These are phyloP conservation scores for Xyrichtys novacula DNA, from an alignment of 2,797 vertebrate genomes.

Conservation along the genomic window DNA sequence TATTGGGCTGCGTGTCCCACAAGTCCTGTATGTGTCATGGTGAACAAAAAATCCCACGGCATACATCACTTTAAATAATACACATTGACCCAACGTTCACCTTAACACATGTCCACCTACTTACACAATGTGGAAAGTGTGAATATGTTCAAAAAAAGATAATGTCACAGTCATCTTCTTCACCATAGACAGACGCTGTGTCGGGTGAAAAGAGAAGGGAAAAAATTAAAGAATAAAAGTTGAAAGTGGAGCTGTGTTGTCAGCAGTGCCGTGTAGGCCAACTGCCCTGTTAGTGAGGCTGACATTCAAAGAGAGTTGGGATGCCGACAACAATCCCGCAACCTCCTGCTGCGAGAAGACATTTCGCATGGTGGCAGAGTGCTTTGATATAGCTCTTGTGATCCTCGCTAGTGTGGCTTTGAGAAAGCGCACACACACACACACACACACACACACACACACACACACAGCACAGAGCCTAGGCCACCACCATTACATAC, in stretches of 20 bases:
- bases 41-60: slow-evolving; percentile 40
- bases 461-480: slow-evolving; percentile 57
- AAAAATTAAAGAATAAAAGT: slow-evolving; percentile 73
- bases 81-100: slow-evolving; percentile 57
- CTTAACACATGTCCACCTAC: slow-evolving; percentile 61
- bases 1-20: slow-evolving; percentile 57
- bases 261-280: slow-evolving; percentile 72
- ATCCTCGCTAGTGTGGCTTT: slow-evolving; percentile 79
- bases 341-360: slow-evolving; percentile 82
- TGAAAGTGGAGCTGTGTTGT: slow-evolving; percentile 80
- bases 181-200: slow-evolving; percentile 75
- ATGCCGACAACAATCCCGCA: slow-evolving; percentile 80
- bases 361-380: slow-evolving; percentile 80
- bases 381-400: slow-evolving; percentile 84
- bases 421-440: slow-evolving; percentile 64
- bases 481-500: slow-evolving; percentile 73
- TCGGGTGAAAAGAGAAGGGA: slow-evolving; percentile 2
- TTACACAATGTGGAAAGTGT: slow-evolving; percentile 7
- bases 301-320: slow-evolving; percentile 83
- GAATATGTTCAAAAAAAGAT: slow-evolving; percentile 26
- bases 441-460: slow-evolving; percentile 55
- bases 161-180: slow-evolving; percentile 42
- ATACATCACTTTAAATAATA: slow-evolving; percentile 57
- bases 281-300: slow-evolving; percentile 83
- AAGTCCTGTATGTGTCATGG: slow-evolving; percentile 60